Conservation (phyloP, 2,888 invertebrate species). For the Heteropelma amictum region DNA sequence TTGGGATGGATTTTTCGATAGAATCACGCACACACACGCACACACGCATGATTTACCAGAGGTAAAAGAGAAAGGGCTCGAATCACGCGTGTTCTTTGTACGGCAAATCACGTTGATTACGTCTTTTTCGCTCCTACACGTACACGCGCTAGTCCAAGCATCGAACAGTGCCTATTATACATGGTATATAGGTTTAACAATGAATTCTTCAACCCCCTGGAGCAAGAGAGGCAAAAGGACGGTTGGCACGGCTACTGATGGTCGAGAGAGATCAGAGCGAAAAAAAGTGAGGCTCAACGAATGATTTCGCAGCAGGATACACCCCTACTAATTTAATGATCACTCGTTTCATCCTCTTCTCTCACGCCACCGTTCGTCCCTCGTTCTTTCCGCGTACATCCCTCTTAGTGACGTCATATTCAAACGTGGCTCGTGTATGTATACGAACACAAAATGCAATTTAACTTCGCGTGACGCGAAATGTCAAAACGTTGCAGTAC, state of each 20-base stretch:
- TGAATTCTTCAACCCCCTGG: constrained; percentile 33
- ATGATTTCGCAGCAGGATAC: constrained; percentile 68
- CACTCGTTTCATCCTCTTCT: constrained; percentile 45
- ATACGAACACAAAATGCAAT: neutral
- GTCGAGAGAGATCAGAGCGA: constrained; percentile 25
- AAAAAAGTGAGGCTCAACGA: constrained; percentile 45
- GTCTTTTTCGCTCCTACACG: neutral
- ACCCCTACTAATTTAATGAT: constrained; percentile 73
- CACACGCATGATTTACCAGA: too few species aligned
- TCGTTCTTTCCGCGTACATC: neutral
- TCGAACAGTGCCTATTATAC: neutral
- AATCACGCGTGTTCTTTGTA: too few species aligned
- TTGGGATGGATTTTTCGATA: constrained; percentile 40
- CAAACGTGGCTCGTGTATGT: neutral
- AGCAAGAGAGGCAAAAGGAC: constrained; percentile 32
- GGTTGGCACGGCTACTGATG: constrained; percentile 43
- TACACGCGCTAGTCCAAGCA: neutral
- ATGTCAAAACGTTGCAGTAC: neutral
- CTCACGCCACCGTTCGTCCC: neutral
- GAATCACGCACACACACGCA: constrained; percentile 5
- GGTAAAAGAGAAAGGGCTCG: too few species aligned
- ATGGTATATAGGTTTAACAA: constrained; percentile 43
- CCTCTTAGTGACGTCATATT: neutral
- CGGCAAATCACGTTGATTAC: too few species aligned
- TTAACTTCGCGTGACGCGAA: neutral